Evolutionary conservation across 2,888 invertebrate genomes (phyloP).

Genomic region (Eupithecia insigniata): DNA sequence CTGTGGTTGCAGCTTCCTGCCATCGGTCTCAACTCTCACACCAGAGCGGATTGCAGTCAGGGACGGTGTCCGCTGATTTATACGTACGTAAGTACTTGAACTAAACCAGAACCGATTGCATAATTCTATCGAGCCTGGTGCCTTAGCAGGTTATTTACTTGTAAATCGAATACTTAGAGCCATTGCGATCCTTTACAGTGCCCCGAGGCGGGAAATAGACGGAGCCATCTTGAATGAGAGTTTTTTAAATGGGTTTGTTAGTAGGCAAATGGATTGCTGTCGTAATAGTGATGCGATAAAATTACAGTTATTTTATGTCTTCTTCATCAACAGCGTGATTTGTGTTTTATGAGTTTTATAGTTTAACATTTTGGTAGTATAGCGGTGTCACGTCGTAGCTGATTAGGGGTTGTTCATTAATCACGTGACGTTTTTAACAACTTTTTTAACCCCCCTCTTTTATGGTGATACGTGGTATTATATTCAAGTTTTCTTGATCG

Average conservation of each 20-base stretch:
- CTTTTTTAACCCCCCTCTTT: too few relatives aligned
- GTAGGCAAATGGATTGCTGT: background rate
- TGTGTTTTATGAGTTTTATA: too few relatives aligned
- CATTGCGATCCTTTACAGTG: background rate
- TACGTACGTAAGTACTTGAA: conserved; percentile 10
- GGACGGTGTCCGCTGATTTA: background rate
- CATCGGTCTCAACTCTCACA: background rate
- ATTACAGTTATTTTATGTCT: background rate
- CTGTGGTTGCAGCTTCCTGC: background rate
- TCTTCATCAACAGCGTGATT: background rate
- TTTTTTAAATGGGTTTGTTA: background rate
- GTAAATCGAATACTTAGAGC: background rate
- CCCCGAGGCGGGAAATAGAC: background rate
- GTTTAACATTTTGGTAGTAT: too few relatives aligned
- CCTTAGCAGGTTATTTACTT: conserved; percentile 20
- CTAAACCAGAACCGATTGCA: conserved; percentile 31
- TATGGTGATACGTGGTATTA: too few relatives aligned
- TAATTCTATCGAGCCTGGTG: conserved; percentile 29
- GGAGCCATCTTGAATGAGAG: background rate
- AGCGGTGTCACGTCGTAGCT: too few relatives aligned
- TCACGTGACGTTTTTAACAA: too few relatives aligned
- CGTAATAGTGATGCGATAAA: background rate
- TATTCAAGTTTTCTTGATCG: too few relatives aligned
- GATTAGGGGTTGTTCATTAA: too few relatives aligned
- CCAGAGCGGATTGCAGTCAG: background rate